A percentile compares a stretch with the other conserved stretches of the same genome.
Evolutionary conservation across 2,888 invertebrate genomes (phyloP).

Genomic region (Leptinotarsa tumamoca): DNA sequence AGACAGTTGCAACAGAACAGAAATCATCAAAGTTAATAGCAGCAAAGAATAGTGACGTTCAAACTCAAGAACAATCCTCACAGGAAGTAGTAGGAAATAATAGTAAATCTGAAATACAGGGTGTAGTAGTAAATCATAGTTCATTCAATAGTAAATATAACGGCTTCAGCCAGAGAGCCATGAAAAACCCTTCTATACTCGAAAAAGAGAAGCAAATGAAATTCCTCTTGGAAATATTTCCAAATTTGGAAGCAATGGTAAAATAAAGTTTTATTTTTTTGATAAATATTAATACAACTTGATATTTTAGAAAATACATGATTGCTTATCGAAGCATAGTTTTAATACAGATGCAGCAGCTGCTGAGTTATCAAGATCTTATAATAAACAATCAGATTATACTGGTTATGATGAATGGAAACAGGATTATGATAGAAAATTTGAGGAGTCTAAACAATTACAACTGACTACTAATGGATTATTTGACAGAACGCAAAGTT

Average conservation of each 20-base stretch:
- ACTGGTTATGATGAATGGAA: conserved; percentile 58
- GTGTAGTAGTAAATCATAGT: conserved; percentile 41
- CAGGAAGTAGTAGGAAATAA: not conserved
- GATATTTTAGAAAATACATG: conserved; percentile 68
- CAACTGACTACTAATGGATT: conserved; percentile 37
- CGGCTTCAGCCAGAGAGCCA: conserved; percentile 43
- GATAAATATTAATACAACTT: conserved; percentile 15
- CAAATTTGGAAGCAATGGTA: conserved; percentile 73
- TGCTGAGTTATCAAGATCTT: conserved; percentile 66
- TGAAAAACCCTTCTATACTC: conserved; percentile 57
- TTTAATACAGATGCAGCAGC: conserved; percentile 72
- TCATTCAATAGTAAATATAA: conserved; percentile 43
- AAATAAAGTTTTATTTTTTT: not conserved
- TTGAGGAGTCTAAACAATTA: conserved; percentile 57
- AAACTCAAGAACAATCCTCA: not conserved
- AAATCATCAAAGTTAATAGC: not conserved
- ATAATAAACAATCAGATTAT: conserved; percentile 49
- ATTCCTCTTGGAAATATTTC: conserved; percentile 75
- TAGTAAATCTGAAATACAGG: conserved; percentile 25
- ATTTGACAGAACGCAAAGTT: conserved; percentile 41
- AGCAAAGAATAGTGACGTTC: conserved; percentile 13
- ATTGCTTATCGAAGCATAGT: conserved; percentile 69
- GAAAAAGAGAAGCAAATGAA: conserved; percentile 73
- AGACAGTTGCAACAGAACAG: conserved; percentile 39
- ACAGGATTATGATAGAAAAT: conserved; percentile 64